Evolutionary conservation across 30 jellyfish, hydroid and myxozoan genomes (phyloP).

Genomic region (Catostylus mosaicus): DNA sequence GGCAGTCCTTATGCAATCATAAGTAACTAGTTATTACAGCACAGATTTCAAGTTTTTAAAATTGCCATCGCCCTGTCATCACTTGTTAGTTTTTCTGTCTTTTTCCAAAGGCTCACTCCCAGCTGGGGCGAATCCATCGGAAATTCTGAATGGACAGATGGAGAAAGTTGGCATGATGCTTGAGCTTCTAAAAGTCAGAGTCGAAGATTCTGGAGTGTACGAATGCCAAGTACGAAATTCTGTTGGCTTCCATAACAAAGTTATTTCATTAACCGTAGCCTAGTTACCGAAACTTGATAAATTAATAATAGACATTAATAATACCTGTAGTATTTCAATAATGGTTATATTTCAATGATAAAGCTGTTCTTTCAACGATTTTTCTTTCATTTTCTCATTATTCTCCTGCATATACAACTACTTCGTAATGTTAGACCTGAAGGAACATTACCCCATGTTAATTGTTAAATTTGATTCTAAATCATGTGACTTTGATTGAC

Average conservation of each 20-base stretch:
- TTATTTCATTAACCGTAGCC: slow-evolving; percentile 36
- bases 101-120: slow-evolving; percentile 46
- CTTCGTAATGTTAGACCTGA: too few species aligned
- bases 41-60: background rate
- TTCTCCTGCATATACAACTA: too few species aligned
- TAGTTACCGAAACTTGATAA: background rate
- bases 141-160: slow-evolving; percentile 10
- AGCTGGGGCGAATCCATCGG: slow-evolving; percentile 24
- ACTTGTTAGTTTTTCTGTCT: background rate
- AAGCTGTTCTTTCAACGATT: background rate
- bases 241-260: slow-evolving; percentile 16
- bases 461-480: too few species aligned
- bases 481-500: too few species aligned
- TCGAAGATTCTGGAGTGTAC: slow-evolving; percentile 39
- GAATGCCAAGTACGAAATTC: slow-evolving; percentile 39
- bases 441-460: too few species aligned
- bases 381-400: too few species aligned
- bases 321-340: background rate
- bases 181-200: slow-evolving; percentile 14
- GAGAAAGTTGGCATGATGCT: slow-evolving; percentile 63
- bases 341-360: background rate
- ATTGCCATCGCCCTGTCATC: background rate
- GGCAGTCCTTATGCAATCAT: too few species aligned
- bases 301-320: background rate
- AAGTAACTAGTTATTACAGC: too few species aligned